phyloP scores from a whole-genome alignment of 2,888 invertebrate genomes.

The Bedellia somnulentella region DNA sequence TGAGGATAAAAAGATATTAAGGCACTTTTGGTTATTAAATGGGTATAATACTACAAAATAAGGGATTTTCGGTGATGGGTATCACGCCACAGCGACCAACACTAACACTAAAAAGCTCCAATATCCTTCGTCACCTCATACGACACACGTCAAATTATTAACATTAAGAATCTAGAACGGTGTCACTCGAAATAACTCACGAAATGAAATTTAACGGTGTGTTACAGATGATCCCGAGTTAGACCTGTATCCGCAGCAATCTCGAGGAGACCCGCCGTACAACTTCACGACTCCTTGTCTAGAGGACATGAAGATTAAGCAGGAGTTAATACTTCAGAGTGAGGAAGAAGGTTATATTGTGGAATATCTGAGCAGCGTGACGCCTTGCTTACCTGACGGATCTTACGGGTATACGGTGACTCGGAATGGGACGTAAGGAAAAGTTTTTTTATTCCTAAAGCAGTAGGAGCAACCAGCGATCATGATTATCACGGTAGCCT shows the following conservation, averaged over 20 bases:
- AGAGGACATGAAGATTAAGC: conserved; percentile 17
- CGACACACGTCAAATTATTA: too few relatives aligned
- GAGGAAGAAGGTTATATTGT: conserved; percentile 28
- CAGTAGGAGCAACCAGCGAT: too few relatives aligned
- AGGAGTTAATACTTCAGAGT: conserved; percentile 21
- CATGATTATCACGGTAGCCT: too few relatives aligned
- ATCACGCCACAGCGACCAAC: too few relatives aligned
- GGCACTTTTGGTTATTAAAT: too few relatives aligned
- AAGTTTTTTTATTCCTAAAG: neutral
- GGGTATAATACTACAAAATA: too few relatives aligned
- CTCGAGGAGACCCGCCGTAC: conserved; percentile 22
- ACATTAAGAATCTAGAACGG: too few relatives aligned
- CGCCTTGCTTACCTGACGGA: conserved; percentile 37
- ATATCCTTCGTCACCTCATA: too few relatives aligned
- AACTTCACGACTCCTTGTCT: conserved; percentile 37
- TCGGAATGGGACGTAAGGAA: conserved; percentile 27
- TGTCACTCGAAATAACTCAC: neutral
- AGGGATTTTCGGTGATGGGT: too few relatives aligned
- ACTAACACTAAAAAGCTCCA: too few relatives aligned
- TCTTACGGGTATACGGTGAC: conserved; percentile 22
- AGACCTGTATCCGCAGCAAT: conserved; percentile 28
- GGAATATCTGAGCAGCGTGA: conserved; percentile 22
- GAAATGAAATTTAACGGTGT: too few relatives aligned
- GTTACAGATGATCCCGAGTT: conserved; percentile 26
- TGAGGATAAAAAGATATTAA: too few relatives aligned